These are phyloP conservation scores for Megaceryle maxima DNA, from an alignment of 2,113 vertebrate species.

Conservation along the genomic window DNA sequence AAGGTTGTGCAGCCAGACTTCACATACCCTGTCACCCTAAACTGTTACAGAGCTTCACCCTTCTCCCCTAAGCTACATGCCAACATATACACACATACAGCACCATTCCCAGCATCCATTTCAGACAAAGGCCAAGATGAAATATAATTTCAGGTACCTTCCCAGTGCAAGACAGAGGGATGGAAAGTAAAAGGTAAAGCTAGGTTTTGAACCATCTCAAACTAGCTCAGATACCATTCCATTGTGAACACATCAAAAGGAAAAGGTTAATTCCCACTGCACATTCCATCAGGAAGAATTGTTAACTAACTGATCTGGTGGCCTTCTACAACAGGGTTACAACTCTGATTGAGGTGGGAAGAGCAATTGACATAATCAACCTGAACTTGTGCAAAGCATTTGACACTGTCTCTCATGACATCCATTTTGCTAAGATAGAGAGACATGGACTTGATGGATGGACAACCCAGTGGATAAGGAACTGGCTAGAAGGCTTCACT, in stretches of 20 bases:
- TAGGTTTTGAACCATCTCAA: neutral
- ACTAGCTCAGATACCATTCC: neutral
- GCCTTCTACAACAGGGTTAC: no score
- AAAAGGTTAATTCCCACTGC: neutral
- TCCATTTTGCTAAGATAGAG: no score
- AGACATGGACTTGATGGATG: no score
- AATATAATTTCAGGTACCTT: neutral
- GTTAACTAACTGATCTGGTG: neutral
- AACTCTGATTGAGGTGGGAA: no score
- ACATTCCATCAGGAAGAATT: neutral
- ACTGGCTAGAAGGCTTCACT: no score
- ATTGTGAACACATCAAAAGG: neutral
- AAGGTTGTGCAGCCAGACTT: neutral
- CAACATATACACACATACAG: neutral
- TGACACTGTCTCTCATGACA: no score
- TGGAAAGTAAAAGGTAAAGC: neutral
- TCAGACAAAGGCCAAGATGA: neutral
- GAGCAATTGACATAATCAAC: no score
- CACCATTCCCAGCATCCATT: neutral
- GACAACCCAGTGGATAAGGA: no score
- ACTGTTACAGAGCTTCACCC: neutral
- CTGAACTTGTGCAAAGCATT: no score
- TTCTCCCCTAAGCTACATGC: accelerated
- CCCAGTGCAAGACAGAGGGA: neutral
- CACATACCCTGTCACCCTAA: neutral